Conservation (phyloP, 2,797 vertebrate genomes). For the Pangasius djambal region DNA sequence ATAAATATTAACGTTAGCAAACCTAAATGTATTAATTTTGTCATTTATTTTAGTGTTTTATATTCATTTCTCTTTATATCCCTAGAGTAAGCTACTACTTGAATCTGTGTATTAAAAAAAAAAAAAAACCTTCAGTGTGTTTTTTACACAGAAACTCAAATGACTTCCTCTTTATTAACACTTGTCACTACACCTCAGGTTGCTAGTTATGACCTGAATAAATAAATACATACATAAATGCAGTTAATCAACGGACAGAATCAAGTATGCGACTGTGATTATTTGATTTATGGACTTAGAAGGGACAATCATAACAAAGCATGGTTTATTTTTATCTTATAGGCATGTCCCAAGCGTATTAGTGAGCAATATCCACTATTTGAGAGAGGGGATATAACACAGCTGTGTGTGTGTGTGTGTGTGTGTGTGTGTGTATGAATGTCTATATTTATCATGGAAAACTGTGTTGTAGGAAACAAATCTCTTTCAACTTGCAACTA, state of each 20-base stretch:
- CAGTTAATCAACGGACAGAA: background rate
- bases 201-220: background rate
- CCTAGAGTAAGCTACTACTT: background rate
- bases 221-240: background rate
- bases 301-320: background rate
- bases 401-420: constrained; percentile 4
- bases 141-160: no score
- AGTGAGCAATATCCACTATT: background rate
- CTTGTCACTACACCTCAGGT: background rate
- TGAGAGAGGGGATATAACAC: background rate
- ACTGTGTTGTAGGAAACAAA: constrained; percentile 46
- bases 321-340: background rate
- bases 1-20: background rate
- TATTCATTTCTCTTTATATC: background rate
- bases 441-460: constrained; percentile 50
- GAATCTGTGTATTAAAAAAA: no score
- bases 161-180: background rate
- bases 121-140: no score
- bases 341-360: background rate
- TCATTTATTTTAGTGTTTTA: background rate
- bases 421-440: background rate
- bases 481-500: constrained; percentile 33
- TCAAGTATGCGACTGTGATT: background rate
- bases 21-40: background rate
- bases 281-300: background rate